Percentiles rank a stretch among this genome's conserved stretches.
Evolutionary conservation across 2,113 vertebrate species (phyloP).

Genomic region (Regulus satrapa): DNA sequence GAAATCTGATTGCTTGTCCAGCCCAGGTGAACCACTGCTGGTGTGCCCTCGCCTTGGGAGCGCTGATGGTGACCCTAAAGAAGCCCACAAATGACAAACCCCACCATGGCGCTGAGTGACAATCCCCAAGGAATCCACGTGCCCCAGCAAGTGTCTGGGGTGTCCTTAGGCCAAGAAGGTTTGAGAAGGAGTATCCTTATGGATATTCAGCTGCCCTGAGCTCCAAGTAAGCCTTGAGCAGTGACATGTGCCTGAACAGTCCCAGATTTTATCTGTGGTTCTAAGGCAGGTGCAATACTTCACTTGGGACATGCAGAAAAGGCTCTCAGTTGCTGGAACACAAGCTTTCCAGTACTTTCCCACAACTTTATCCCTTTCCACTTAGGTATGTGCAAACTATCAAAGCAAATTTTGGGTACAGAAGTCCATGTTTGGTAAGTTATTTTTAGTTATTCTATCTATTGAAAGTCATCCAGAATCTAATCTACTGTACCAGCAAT

Average conservation of each 20-base stretch:
- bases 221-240: not conserved
- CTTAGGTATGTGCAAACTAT: not conserved
- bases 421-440: not conserved
- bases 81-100: not conserved
- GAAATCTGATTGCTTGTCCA: not conserved
- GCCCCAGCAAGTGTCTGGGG: not conserved
- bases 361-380: not conserved
- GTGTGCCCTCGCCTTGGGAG: not conserved
- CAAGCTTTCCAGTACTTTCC: not conserved
- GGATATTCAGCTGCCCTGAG: not conserved
- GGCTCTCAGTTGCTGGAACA: not conserved
- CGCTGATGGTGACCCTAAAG: not conserved
- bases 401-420: not conserved
- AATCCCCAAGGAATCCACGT: not conserved
- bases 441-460: not conserved
- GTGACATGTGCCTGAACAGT: not conserved
- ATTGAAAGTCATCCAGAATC: not conserved
- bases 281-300: not conserved
- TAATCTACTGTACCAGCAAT: not conserved
- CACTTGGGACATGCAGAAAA: not conserved
- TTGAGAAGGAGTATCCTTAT: not conserved
- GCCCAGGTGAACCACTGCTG: not conserved
- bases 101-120: accelerated
- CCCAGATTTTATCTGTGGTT: not conserved
- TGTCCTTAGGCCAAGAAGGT: not conserved